These are phyloP conservation scores for Pheosia gnoma DNA, from an alignment of 2,888 invertebrate species.

Conservation along the genomic window DNA sequence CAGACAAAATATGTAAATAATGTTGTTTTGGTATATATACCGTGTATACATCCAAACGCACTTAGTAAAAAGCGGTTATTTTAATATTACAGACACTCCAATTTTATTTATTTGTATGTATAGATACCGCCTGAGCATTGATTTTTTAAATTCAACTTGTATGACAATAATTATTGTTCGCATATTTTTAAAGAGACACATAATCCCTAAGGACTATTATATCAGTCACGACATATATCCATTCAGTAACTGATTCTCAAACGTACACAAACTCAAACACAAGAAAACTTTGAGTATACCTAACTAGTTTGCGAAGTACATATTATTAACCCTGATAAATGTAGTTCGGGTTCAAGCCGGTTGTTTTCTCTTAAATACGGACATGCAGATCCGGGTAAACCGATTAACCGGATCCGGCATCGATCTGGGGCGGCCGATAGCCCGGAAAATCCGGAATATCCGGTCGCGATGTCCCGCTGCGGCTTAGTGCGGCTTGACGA, in stretches of 20 bases:
- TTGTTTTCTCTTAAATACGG: conserved; percentile 12
- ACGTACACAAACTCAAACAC: conserved; percentile 6
- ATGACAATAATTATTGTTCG: no score
- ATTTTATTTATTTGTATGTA: no score
- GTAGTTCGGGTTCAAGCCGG: conserved; percentile 9
- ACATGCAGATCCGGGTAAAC: conserved; percentile 20
- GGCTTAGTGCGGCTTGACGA: conserved; percentile 2
- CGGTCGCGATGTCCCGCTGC: conserved; percentile 11
- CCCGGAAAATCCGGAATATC: conserved; percentile 25
- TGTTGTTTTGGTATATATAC: no score
- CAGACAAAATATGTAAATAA: no score
- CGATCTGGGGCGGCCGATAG: conserved; percentile 16
- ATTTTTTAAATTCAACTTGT: no score
- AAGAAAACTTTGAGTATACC: not conserved
- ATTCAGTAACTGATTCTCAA: not conserved
- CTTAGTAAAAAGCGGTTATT: no score
- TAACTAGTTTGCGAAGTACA: not conserved
- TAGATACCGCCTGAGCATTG: no score
- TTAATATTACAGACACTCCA: no score
- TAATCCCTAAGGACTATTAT: no score
- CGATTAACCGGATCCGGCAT: conserved; percentile 28
- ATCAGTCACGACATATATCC: no score
- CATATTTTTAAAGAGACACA: no score
- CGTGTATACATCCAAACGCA: no score
- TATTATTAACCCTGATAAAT: conserved; percentile 15